Evolutionary conservation across 2,113 vertebrate genomes (phyloP).

Genomic region (Aptenodytes forsteri): DNA sequence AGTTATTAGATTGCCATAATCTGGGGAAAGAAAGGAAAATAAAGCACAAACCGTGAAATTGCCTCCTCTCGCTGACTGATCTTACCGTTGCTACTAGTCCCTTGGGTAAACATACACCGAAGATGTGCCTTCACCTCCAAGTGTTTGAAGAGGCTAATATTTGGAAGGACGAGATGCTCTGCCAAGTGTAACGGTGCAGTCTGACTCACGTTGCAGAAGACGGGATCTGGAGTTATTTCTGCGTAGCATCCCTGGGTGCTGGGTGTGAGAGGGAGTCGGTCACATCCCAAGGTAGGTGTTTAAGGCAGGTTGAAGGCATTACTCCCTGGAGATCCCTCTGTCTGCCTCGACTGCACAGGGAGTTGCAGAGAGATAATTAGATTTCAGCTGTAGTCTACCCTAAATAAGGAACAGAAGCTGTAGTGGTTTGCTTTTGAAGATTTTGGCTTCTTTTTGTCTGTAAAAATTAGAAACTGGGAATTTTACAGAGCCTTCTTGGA

Average conservation of each 20-base stretch:
- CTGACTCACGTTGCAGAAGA: neutral
- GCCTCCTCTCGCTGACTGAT: neutral
- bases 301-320: neutral
- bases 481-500: neutral
- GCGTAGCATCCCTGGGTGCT: neutral
- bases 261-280: neutral
- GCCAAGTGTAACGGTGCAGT: neutral
- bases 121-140: neutral
- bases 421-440: neutral
- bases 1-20: neutral
- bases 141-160: neutral
- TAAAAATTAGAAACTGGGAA: neutral
- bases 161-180: neutral
- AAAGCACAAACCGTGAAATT: neutral
- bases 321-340: neutral
- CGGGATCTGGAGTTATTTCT: neutral
- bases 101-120: neutral
- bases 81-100: neutral
- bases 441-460: neutral
- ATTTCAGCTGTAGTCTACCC: neutral
- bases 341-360: neutral
- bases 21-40: neutral
- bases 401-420: neutral
- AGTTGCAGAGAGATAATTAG: constrained; percentile 16
- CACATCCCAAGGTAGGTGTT: neutral